These are phyloP conservation scores for Leptopilina syphax DNA, from an alignment of 2,888 invertebrate species.

Conservation along the genomic window DNA sequence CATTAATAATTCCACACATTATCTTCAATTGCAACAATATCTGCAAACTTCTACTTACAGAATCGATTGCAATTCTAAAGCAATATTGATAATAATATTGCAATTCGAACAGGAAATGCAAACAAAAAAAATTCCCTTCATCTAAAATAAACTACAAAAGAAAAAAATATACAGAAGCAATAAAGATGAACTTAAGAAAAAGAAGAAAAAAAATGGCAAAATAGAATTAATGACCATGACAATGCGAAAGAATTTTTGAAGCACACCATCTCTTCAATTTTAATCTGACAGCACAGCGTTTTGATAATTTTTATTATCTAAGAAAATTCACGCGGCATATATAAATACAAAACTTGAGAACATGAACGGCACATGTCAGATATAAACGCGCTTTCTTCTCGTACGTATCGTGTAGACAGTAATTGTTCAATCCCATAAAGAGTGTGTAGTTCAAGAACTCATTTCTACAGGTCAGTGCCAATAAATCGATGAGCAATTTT, in stretches of 20 bases:
- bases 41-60: too few species aligned
- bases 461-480: constrained; percentile 22
- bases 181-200: not conserved
- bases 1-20: too few species aligned
- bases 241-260: not conserved
- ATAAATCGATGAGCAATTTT: constrained; percentile 11
- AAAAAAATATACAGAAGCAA: too few species aligned
- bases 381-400: not conserved
- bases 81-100: too few species aligned
- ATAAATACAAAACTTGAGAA: constrained; percentile 57
- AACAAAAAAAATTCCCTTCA: too few species aligned
- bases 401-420: constrained; percentile 4
- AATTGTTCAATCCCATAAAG: not conserved
- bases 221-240: not conserved
- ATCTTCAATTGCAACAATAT: too few species aligned
- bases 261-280: constrained; percentile 5
- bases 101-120: too few species aligned
- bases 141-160: too few species aligned
- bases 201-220: not conserved
- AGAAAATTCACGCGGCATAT: constrained; percentile 40
- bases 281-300: constrained; percentile 44
- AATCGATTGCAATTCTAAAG: too few species aligned
- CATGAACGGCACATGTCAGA: constrained; percentile 48
- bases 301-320: constrained; percentile 31
- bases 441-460: not conserved